phyloP scores from a whole-genome alignment of 1,140 invertebrate genomes.

The Papilio helenus region DNA sequence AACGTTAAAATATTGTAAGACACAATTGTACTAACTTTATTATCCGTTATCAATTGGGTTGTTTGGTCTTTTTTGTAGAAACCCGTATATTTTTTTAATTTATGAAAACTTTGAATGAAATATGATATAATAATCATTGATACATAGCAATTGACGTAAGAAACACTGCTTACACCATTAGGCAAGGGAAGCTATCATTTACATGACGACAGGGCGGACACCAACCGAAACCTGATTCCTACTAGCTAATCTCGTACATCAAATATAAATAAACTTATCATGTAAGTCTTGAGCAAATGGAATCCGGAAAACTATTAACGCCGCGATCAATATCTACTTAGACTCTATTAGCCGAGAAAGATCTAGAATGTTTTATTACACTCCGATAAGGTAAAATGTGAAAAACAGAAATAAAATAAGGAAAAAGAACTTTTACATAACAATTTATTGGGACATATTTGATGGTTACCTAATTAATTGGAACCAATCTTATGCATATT shows the following conservation, averaged over 20 bases:
- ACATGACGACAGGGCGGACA: slow-evolving; percentile 64
- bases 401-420: not conserved
- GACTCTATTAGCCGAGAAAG: slow-evolving; percentile 16
- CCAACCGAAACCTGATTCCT: slow-evolving; percentile 35
- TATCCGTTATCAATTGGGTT: too few species aligned
- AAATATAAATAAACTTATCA: slow-evolving; percentile 37
- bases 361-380: slow-evolving; percentile 14
- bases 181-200: slow-evolving; percentile 79
- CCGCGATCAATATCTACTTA: slow-evolving; percentile 35
- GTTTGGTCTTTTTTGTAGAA: not conserved
- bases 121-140: not conserved
- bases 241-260: slow-evolving; percentile 35
- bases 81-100: too few species aligned
- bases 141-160: not conserved
- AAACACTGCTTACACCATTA: slow-evolving; percentile 52
- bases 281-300: slow-evolving; percentile 45
- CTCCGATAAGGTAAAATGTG: slow-evolving; percentile 17
- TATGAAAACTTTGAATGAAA: too few species aligned
- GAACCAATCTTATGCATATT: not conserved
- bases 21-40: too few species aligned
- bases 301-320: slow-evolving; percentile 44
- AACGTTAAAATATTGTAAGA: too few species aligned
- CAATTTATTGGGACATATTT: not conserved
- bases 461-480: not conserved
- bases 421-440: not conserved